Evolutionary conservation across 2,888 invertebrate genomes (phyloP), one percentile per base, ranked within the genome.

Genomic region (Apoda limacodes): DNA sequence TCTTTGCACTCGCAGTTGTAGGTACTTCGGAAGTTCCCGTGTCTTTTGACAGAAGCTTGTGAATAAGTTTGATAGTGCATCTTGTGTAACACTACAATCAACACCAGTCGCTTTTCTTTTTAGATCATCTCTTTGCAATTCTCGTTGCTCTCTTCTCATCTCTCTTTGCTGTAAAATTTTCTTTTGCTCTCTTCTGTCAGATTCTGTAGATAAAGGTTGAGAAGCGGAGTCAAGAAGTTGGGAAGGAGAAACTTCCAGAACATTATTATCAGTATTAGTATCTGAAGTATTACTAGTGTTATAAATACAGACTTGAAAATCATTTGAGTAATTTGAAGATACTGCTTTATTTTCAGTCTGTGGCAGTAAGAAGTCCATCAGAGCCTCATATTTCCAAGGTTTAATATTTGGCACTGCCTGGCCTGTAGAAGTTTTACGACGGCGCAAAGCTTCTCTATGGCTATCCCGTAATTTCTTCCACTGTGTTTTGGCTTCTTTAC

Each of bases 11-110:
- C 52, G 34, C 6, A 55, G 33, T 22, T 55, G 52, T 22, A 56
- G 40, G 33, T 48, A 42, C 27, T 42, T 55, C 5, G 55, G 56
- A 2, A 54, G 29, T 13, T 42, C 41, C 3, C 46, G 35, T 4
- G 54, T 54, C 39, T 56, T 55, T 28, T 53, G 40, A 30, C 44
- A 52, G 12, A 56, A 25, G 37, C 55, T 48, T 6, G 42, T 37
- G 34, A 56, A 55, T 19, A 56, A 29, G 22, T 44, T 40, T 3
- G 43, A 30, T 2, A 56, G 22, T 7, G 50, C 48, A 31, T 55
- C 50, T n/a, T 42, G 20, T n/a, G 11, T 17, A 6, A 12, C 6
- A 15, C 28, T 30, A 22, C 33, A 33, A 9, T 28, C 26, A 10
- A 35, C 35, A 6, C 28, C 33, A 22, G 34, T 22, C 6, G n/a